Evolutionary conservation across 2,797 vertebrate species (phyloP).

Genomic region (Chloroceryle inda): DNA sequence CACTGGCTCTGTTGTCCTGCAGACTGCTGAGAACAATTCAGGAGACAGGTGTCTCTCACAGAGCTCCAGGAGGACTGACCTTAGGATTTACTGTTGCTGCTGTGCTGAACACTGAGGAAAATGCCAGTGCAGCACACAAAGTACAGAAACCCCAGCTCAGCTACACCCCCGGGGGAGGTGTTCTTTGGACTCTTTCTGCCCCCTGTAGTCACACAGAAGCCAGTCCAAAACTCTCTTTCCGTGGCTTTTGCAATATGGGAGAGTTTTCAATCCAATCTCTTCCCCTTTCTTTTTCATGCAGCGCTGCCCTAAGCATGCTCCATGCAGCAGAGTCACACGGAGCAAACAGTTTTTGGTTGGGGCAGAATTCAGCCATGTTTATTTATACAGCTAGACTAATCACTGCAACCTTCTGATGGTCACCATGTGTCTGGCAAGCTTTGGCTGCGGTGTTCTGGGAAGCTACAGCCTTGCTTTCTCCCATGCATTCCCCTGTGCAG

Average conservation of each 20-base stretch:
- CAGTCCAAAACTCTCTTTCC: neutral
- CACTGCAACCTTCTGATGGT: slow-evolving; percentile 59
- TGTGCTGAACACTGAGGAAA: neutral
- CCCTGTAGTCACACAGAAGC: neutral
- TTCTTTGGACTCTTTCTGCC: neutral
- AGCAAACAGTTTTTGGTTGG: slow-evolving; percentile 8
- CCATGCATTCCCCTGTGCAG: slow-evolving; percentile 18
- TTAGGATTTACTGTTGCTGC: neutral
- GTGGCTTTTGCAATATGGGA: neutral
- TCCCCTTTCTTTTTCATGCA: neutral
- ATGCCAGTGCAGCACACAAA: neutral
- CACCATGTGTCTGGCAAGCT: slow-evolving; percentile 65
- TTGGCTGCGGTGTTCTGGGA: slow-evolving; percentile 54
- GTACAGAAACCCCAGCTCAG: neutral
- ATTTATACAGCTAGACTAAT: slow-evolving; percentile 60
- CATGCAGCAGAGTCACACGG: neutral
- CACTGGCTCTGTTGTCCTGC: neutral
- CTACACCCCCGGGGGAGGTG: neutral
- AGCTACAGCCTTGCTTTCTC: slow-evolving; percentile 52
- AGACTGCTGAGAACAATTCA: neutral
- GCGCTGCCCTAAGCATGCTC: neutral
- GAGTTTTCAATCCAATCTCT: neutral
- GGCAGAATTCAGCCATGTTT: slow-evolving; percentile 53
- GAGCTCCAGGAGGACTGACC: neutral
- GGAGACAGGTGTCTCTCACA: neutral